phyloP scores from a whole-genome alignment of 2,113 vertebrate species.

The Cavia aperea region DNA sequence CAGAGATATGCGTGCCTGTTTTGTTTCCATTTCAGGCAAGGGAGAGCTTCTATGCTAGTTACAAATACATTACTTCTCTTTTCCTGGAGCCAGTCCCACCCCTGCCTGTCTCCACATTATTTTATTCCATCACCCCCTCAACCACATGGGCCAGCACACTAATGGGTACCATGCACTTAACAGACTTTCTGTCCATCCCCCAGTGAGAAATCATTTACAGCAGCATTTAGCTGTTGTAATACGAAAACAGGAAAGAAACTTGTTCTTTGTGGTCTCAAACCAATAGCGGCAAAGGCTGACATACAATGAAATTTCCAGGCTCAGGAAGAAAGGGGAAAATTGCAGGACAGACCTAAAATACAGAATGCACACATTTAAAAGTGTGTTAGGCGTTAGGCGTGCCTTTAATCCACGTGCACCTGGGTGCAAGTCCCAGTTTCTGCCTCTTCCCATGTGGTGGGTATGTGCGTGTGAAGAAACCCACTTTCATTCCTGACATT shows the following conservation, averaged over 20 bases:
- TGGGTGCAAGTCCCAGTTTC: not conserved
- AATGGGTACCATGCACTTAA: not conserved
- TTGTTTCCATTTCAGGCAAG: not conserved
- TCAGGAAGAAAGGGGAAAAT: not conserved
- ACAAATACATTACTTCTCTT: not conserved
- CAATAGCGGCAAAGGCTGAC: not conserved
- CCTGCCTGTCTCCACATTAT: not conserved
- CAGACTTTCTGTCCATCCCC: not conserved
- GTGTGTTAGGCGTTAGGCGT: not conserved
- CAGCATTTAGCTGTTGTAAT: not conserved
- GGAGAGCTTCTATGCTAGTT: not conserved
- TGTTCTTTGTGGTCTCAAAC: not conserved
- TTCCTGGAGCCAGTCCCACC: not conserved
- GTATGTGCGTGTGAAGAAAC: not conserved
- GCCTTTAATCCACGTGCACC: not conserved
- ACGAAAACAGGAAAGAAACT: slow-evolving; percentile 12
- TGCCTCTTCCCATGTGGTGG: not conserved
- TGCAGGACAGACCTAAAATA: not conserved
- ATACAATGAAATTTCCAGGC: not conserved
- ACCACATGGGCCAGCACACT: not conserved
- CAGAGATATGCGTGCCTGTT: not conserved
- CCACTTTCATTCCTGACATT: slow-evolving; percentile 16
- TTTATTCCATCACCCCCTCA: not conserved
- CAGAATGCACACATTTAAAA: not conserved
- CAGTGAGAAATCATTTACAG: not conserved